Evolutionary conservation across 1,140 invertebrate genomes (phyloP).

Genomic region (Stegodyphus dumicola): DNA sequence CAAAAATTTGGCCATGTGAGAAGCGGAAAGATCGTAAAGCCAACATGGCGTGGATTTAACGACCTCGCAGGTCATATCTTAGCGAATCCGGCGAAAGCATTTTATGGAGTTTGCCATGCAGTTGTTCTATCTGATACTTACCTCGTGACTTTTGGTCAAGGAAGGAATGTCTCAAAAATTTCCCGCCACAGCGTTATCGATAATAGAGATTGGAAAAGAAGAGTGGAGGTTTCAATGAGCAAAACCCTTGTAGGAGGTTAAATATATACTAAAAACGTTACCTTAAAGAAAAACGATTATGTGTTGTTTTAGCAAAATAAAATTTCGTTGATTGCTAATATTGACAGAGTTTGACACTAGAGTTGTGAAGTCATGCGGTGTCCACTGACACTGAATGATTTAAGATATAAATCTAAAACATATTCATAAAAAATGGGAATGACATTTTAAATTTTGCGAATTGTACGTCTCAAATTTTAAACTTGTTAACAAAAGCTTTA

Average conservation of each 20-base stretch:
- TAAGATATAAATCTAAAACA: no score
- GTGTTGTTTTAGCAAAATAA: no score
- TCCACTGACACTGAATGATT: no score
- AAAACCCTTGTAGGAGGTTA: not conserved
- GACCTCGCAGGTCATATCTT: conserved; percentile 57
- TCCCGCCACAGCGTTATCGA: not conserved
- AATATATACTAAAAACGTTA: no score
- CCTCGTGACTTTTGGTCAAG: not conserved
- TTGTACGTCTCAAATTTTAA: no score
- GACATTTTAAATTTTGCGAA: no score
- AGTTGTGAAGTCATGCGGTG: no score
- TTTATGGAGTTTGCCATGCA: conserved; percentile 10
- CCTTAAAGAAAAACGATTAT: no score
- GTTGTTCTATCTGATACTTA: not conserved
- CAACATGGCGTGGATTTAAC: conserved; percentile 55
- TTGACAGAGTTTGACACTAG: no score
- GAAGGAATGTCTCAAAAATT: not conserved
- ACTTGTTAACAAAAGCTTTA: no score
- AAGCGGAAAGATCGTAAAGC: conserved; percentile 36
- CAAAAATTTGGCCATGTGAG: conserved; percentile 48
- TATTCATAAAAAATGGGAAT: no score
- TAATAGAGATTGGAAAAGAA: not conserved
- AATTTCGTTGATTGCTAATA: no score
- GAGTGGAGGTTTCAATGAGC: not conserved
- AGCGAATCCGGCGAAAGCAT: conserved; percentile 43